Base-by-base conservation (phyloP, 1,140 invertebrate species). In the Bombus confusus region DNA sequence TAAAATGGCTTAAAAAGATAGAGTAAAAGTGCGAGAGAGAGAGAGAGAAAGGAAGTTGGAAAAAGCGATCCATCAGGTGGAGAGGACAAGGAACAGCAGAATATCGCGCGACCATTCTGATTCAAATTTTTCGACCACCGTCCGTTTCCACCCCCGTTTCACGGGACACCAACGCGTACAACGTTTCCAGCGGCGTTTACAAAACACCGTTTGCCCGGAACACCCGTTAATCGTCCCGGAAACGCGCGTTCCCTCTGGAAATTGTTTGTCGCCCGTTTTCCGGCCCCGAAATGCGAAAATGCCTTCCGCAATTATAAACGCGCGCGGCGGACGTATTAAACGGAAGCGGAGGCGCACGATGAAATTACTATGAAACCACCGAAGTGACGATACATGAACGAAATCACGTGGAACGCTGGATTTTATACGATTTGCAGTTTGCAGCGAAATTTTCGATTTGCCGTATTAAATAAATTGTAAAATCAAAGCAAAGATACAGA, bases 91-190 rank as follows among this genome's bases (percentile, higher is more conserved):
- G 9, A 77, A 77, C 76, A 59, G 39, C 39, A 10, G n/a, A 47
- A 80, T 72, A 62, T 83, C 66, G 64, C 80, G 73, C 84, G 86
- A 88, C 92, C 90, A 93, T 93, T 93, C 90, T 92, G 92, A 94
- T 93, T 94, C 93, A 93, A 94, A 94, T 94, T 94, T 93, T 91
- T 92, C 86, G 85, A 87, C 91, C 71, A 37, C 59, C 28, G 31
- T 57, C 22, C 84, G 25, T 47, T 84, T 79, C 66, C 86, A 68
- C 57, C 85, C 82, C 52, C 22, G 18, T 34, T 37, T 47, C 57
- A 39, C 41, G 31, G 22, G 13, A 81, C 37, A 43, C 15, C 80
- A 31, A 25, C 31, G 31, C 31, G 85, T 57, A 62, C 83, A 80
- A 66, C 75, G 86, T 84, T 86, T 79, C 75, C 66, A 78, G 52